Evolutionary conservation across 2,888 invertebrate species (phyloP).

Genomic region (Pollenia griseotomentosa): DNA sequence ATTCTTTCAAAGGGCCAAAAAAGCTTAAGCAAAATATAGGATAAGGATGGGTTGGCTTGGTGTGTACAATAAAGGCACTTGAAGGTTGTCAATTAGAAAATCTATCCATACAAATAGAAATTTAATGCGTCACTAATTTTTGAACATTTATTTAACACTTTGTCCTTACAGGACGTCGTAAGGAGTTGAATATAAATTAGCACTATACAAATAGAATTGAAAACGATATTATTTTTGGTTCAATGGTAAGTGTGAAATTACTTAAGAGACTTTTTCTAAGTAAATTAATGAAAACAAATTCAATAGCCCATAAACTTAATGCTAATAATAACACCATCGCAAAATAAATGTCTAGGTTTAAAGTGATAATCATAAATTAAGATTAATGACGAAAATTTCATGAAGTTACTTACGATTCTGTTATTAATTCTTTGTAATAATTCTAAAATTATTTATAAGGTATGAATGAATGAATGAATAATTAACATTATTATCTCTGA

Average conservation of each 20-base stretch:
- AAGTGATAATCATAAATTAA: conserved; percentile 17
- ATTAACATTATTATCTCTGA: too few relatives aligned
- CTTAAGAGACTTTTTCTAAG: not conserved
- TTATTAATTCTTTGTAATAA: not conserved
- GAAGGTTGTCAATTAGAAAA: conserved; percentile 53
- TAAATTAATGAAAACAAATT: conserved; percentile 29
- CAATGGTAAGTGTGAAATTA: not conserved
- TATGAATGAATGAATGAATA: not conserved
- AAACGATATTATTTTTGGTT: not conserved
- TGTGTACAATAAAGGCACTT: not conserved
- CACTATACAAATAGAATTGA: not conserved
- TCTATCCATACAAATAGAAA: conserved; percentile 66
- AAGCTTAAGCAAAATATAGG: not conserved
- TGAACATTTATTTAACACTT: conserved; percentile 69
- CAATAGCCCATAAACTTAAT: conserved; percentile 37
- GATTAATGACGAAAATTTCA: not conserved
- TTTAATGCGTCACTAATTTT: conserved; percentile 72
- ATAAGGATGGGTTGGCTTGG: not conserved
- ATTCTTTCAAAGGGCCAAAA: not conserved
- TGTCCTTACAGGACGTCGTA: conserved; percentile 7
- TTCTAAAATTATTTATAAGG: not conserved
- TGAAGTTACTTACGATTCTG: not conserved
- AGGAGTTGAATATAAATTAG: not conserved
- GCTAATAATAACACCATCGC: conserved; percentile 1
- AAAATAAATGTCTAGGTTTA: conserved; percentile 6